phyloP scores from a whole-genome alignment of 2,113 vertebrate species.

The Mustela lutreola region DNA sequence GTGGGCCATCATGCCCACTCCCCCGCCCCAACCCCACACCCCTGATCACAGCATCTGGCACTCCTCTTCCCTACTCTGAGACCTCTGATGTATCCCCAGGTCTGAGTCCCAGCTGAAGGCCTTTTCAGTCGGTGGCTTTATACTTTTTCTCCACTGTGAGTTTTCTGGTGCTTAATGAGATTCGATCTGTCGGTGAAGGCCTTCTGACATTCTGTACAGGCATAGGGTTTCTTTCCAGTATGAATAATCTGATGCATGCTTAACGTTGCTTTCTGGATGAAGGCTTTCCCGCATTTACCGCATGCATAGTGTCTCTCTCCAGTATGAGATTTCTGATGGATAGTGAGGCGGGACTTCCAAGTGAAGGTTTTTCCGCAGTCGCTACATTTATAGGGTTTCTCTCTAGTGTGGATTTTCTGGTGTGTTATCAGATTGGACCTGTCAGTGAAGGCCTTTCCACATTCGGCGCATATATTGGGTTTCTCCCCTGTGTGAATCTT shows the following conservation, averaged over 20 bases:
- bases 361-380: slow-evolving; percentile 80
- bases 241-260: slow-evolving; percentile 75
- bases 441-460: slow-evolving; percentile 77
- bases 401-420: slow-evolving; percentile 77
- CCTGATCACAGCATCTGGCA: neutral
- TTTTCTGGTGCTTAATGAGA: slow-evolving; percentile 76
- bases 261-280: slow-evolving; percentile 76
- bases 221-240: slow-evolving; percentile 69
- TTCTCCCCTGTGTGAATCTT: slow-evolving; percentile 76
- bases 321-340: slow-evolving; percentile 80
- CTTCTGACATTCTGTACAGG: slow-evolving; percentile 73
- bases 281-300: slow-evolving; percentile 77
- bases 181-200: slow-evolving; percentile 69
- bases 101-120: slow-evolving; percentile 12
- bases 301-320: slow-evolving; percentile 76
- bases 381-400: slow-evolving; percentile 77
- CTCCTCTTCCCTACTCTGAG: neutral
- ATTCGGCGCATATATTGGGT: slow-evolving; percentile 72
- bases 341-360: slow-evolving; percentile 71
- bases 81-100: neutral
- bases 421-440: slow-evolving; percentile 76
- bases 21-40: neutral
- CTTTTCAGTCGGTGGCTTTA: slow-evolving; percentile 45
- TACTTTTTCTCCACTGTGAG: slow-evolving; percentile 52
- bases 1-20: neutral